Base-by-base conservation (phyloP, 2,113 vertebrate genomes). In the human region DNA sequence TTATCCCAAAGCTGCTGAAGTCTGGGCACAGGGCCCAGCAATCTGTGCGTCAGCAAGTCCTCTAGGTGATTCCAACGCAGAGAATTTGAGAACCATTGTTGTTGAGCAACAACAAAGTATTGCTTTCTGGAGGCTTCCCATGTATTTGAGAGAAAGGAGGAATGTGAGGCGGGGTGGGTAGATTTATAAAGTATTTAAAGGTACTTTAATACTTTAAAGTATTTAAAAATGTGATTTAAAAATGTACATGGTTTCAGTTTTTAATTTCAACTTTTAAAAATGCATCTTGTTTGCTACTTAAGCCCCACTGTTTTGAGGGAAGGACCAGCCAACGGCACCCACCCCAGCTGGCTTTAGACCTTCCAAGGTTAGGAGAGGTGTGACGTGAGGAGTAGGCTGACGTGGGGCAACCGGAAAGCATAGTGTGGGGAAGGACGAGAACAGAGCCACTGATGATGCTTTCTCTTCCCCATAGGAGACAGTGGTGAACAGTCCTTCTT, bases 181-280 rank as follows among this genome's bases (percentile, higher is more conserved):
- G 38, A 68, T 59, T 80, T 86, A 38, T 38, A 52, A 73, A 84
- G 22, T 64, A 78, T 52, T 93, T 66, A 38, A 94, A 92, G 80
- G 18, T 48, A 16, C 40, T 40, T 40, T 40, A 40, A 40, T 40
- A 40, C 40, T 40, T 40, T 40, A 40, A 40, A 40, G 40, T 40
- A 40, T 40, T 40, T 40, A 40, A 40, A 40, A 40, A 40, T 40
- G 40, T 40, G 40, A 40, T 40, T 40, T 40, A 4, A 40, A 40
- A 40, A 48, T 22, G 4, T 20, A 5, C 23, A 3, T 43, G 73
- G 38, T 82, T 93, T 97, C 2, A 35, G n/a, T 85, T 70, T 87
- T 83, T 73, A 25, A 86, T 66, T 75, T 81, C 70, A 57, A 14
- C 70, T 88, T 86, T 96, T 57, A 45, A 83, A 96, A 64, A 68